phyloP scores from a whole-genome alignment of 2,113 vertebrate genomes.

The Salvelinus fontinalis region DNA sequence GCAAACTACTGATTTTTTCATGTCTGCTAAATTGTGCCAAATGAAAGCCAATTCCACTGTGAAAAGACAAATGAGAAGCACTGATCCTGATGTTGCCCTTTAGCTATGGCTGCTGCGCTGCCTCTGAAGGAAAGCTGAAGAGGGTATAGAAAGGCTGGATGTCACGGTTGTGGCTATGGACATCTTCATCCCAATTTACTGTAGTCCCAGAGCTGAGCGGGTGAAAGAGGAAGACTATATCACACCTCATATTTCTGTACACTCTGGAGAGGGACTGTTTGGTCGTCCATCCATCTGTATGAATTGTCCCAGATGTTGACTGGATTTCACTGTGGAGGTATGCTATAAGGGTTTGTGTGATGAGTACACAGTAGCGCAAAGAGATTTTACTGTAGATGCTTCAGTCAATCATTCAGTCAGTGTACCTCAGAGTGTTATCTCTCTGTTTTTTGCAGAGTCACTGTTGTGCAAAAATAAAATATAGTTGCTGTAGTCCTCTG shows the following conservation, averaged over 20 bases:
- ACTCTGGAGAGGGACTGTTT: conserved; percentile 39
- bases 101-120: background rate
- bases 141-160: conserved; percentile 10
- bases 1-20: background rate
- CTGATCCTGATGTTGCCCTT: background rate
- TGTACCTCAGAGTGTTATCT: background rate
- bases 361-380: conserved; percentile 15
- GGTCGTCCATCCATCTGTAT: conserved; percentile 50
- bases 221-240: conserved; percentile 27
- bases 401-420: conserved; percentile 12
- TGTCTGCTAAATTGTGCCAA: background rate
- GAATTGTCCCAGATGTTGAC: conserved; percentile 55
- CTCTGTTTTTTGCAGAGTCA: conserved; percentile 38
- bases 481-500: conserved; percentile 42
- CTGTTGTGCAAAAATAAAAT: conserved; percentile 56
- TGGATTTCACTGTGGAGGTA: conserved; percentile 20
- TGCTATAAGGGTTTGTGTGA: conserved; percentile 29
- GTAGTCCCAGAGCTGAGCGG: conserved; percentile 24
- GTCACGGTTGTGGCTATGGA: conserved; percentile 38
- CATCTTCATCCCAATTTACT: conserved; percentile 43
- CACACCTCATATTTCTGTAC: conserved; percentile 38
- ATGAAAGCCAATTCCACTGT: background rate
- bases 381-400: conserved; percentile 8
- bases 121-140: background rate
- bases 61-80: background rate